A percentile compares a stretch with the other conserved stretches of the same genome.
These are phyloP conservation scores for Drosophila persimilis DNA, from an alignment of 1,140 invertebrate species.

Conservation along the genomic window DNA sequence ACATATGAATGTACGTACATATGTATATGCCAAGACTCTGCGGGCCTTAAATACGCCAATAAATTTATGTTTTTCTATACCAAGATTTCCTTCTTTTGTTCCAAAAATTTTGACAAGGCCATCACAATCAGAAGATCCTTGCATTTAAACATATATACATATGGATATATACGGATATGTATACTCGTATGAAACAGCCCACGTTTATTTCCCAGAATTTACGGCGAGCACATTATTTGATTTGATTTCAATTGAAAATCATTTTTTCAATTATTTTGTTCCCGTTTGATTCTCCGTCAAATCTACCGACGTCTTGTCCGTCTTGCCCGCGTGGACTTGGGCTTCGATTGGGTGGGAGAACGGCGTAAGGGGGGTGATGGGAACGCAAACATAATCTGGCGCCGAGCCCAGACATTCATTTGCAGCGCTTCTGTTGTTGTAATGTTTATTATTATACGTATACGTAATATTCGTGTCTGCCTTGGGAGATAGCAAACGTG, in stretches of 20 bases:
- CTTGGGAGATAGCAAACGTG: conserved; percentile 15
- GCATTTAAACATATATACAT: no score
- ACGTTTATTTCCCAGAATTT: no score
- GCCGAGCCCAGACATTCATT: conserved; percentile 68
- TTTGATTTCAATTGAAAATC: not conserved
- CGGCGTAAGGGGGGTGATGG: not conserved
- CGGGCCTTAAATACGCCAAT: conserved; percentile 25
- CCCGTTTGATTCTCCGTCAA: not conserved
- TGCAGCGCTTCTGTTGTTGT: conserved; percentile 55
- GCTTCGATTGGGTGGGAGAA: conserved; percentile 3
- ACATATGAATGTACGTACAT: conserved; percentile 8
- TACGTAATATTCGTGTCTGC: conserved; percentile 68
- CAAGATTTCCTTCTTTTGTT: conserved; percentile 52
- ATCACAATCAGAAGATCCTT: conserved; percentile 14
- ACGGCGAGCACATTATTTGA: not conserved
- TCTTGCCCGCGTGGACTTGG: not conserved
- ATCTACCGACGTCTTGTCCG: not conserved
- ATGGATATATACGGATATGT: no score
- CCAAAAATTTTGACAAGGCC: conserved; percentile 36
- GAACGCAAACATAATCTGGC: conserved; percentile 66
- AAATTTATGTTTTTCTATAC: conserved; percentile 54
- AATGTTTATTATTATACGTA: conserved; percentile 73
- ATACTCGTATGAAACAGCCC: not conserved
- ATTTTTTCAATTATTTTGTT: conserved; percentile 3
- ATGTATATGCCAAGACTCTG: not conserved